A percentile compares a stretch with the other conserved stretches of the same genome.
These are phyloP conservation scores for human DNA, from an alignment of 2,113 vertebrate genomes.

Conservation along the genomic window GRCh38 chr1:150769001-150769500, in stretches of 20 bases:
- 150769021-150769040: not conserved
- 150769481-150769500: not conserved
- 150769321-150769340: not conserved
- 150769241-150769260: not conserved
- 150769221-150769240: not conserved
- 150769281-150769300: not conserved
- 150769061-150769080: not conserved
- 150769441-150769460: not conserved
- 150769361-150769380: not conserved
- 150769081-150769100: not conserved
- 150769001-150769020: not conserved
- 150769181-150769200: too few relatives aligned
- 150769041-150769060: not conserved
- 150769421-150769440: not conserved
- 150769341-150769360: not conserved
- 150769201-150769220: not conserved
- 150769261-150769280: not conserved
- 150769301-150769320: not conserved
- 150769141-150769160: not conserved
- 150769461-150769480: not conserved
- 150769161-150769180: not conserved
- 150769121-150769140: not conserved
- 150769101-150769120: not conserved
- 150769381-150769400: not conserved
- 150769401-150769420: not conserved